Conservation (phyloP, 1,140 invertebrate species). For the Octopus bimaculoides region DNA sequence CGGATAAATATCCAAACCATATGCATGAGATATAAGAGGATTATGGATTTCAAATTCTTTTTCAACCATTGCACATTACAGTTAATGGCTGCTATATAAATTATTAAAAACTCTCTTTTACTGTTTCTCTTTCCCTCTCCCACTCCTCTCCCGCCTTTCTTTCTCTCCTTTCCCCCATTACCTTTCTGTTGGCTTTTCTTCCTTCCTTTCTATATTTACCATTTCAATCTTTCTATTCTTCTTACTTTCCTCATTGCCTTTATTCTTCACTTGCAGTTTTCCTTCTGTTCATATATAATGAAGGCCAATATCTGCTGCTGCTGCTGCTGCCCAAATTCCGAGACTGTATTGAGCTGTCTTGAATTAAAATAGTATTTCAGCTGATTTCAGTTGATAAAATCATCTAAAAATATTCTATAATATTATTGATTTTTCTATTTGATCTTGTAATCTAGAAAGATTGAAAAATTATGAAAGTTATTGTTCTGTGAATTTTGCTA, state of each 20-base stretch:
- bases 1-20: slow-evolving; percentile 10
- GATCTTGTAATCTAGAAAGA: neutral
- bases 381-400: slow-evolving; percentile 9
- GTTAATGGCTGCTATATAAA: neutral
- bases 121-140: slow-evolving; percentile 15
- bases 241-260: neutral
- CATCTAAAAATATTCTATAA: slow-evolving; percentile 10
- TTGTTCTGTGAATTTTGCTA: slow-evolving; percentile 6
- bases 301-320: neutral
- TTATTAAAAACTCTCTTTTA: slow-evolving; percentile 9
- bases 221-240: slow-evolving; percentile 11
- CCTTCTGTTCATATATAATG: neutral
- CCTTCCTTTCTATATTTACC: neutral
- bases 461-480: slow-evolving; percentile 11
- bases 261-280: neutral
- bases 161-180: slow-evolving; percentile 8
- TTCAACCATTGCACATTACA: slow-evolving; percentile 10
- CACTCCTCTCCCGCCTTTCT: slow-evolving; percentile 10
- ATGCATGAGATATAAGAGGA: slow-evolving; percentile 10
- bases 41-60: slow-evolving; percentile 4
- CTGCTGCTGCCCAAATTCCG: neutral
- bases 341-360: neutral
- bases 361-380: slow-evolving; percentile 6
- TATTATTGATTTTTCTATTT: slow-evolving; percentile 9
- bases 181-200: neutral